A percentile compares a stretch with the other conserved stretches of the same genome.
phyloP scores from a whole-genome alignment of 2,888 invertebrate genomes.

The Horisme vitalbata region DNA sequence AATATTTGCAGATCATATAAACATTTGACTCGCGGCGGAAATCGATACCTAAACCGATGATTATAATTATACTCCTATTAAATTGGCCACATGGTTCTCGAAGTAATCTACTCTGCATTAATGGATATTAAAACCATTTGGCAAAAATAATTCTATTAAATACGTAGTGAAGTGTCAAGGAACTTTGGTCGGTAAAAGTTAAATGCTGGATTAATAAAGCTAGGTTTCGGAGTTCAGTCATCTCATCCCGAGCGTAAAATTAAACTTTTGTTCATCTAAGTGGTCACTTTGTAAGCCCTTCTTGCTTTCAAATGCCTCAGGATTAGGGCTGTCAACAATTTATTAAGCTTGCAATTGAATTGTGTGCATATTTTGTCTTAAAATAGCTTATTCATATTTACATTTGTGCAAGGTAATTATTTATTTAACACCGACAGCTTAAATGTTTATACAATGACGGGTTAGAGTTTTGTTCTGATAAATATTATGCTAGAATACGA shows the following conservation, averaged over 20 bases:
- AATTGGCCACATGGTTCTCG: too few species aligned
- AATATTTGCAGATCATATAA: too few species aligned
- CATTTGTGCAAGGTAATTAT: too few species aligned
- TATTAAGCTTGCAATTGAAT: constrained; percentile 2
- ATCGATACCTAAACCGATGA: too few species aligned
- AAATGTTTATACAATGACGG: too few species aligned
- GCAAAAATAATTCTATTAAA: constrained; percentile 28
- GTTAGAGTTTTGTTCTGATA: too few species aligned
- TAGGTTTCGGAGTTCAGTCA: constrained; percentile 15
- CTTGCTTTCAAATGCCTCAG: constrained; percentile 3
- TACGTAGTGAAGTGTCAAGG: constrained; percentile 25
- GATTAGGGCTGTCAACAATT: constrained; percentile 5
- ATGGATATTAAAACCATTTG: constrained; percentile 15
- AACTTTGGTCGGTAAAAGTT: constrained; percentile 25
- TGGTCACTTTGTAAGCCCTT: constrained; percentile 15
- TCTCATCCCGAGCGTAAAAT: constrained; percentile 15
- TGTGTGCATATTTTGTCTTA: too few species aligned
- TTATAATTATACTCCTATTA: too few species aligned
- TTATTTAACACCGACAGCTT: too few species aligned
- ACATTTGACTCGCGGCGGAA: too few species aligned
- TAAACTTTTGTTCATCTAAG: constrained; percentile 17
- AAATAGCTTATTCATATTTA: too few species aligned
- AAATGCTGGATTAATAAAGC: constrained; percentile 19
- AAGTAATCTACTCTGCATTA: not conserved
- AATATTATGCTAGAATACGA: too few species aligned